These are phyloP conservation scores for Sparus aurata DNA, from an alignment of 2,797 vertebrate genomes.

Conservation along the genomic window DNA sequence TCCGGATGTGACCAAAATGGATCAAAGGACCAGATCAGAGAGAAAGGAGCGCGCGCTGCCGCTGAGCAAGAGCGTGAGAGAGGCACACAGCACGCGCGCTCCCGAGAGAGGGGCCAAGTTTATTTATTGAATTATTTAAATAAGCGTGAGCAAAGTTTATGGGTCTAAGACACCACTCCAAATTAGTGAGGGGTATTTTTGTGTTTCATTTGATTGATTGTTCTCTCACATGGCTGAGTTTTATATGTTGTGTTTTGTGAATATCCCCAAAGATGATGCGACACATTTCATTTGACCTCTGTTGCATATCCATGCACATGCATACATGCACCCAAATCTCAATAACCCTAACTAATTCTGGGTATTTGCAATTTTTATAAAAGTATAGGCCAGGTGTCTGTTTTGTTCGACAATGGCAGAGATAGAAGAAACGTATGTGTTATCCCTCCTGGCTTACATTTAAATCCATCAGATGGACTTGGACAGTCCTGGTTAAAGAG, in stretches of 20 bases:
- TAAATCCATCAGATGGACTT: not conserved
- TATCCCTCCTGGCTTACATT: not conserved
- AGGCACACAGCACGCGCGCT: not conserved
- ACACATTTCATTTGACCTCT: too few species aligned
- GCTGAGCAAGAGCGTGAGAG: not conserved
- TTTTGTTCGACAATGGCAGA: not conserved
- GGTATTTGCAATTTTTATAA: not conserved
- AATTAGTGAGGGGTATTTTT: too few species aligned
- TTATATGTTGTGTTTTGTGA: too few species aligned
- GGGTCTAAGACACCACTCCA: not conserved
- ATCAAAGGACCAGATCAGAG: slow-evolving; percentile 59
- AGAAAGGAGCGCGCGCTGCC: slow-evolving; percentile 7
- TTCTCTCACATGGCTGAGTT: too few species aligned
- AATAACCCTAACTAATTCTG: too few species aligned
- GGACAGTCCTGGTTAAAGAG: not conserved
- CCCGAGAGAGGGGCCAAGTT: not conserved
- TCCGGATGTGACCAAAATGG: slow-evolving; percentile 61
- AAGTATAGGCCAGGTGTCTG: not conserved
- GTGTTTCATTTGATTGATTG: too few species aligned
- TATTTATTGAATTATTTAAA: too few species aligned
- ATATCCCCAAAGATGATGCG: too few species aligned
- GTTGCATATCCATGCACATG: too few species aligned
- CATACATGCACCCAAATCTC: too few species aligned
- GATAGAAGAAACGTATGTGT: not conserved
- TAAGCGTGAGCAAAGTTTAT: not conserved